phyloP scores from a whole-genome alignment of 2,797 vertebrate genomes.

The Parauchenoglanis punctatus region DNA sequence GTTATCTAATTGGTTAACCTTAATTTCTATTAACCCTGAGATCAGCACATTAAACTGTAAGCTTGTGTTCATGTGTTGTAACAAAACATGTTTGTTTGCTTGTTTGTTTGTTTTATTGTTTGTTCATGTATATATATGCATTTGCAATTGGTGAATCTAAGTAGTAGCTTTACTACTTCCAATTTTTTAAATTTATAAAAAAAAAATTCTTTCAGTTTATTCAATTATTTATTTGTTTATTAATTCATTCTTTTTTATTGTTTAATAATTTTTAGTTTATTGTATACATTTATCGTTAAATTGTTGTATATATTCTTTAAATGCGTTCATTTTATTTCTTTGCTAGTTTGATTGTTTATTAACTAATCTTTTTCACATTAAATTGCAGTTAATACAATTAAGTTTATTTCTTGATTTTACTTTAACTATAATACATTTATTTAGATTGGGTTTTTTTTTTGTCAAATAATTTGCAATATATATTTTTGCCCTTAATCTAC shows the following conservation, averaged over 20 bases:
- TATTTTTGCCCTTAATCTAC: background rate
- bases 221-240: background rate
- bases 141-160: background rate
- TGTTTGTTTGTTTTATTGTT: background rate
- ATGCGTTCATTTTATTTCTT: background rate
- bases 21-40: background rate
- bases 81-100: background rate
- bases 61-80: background rate
- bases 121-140: background rate
- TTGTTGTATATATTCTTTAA: background rate
- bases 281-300: background rate
- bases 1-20: background rate
- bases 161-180: background rate
- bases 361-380: background rate
- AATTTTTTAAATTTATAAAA: background rate
- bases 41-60: background rate
- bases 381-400: background rate
- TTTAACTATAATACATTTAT: background rate
- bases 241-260: background rate
- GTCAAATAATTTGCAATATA: background rate
- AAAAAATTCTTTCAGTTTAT: background rate
- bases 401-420: background rate
- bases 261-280: background rate
- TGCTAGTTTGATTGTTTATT: background rate
- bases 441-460: background rate